Evolutionary conservation across 2,113 vertebrate species (phyloP).

Genomic region (Puffinus mauretanicus): DNA sequence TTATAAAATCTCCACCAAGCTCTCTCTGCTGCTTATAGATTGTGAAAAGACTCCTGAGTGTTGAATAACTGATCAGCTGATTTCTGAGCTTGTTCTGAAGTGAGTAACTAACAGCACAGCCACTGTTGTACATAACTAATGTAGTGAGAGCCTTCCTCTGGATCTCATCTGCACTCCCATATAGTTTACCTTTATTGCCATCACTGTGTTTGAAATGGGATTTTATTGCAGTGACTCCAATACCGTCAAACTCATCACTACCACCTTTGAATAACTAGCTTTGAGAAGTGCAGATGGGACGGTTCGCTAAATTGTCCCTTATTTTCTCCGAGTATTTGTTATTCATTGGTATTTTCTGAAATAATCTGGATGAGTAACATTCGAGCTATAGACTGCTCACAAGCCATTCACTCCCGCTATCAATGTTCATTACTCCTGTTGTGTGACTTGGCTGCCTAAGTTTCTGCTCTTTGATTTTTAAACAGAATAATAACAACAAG

Average conservation of each 20-base stretch:
- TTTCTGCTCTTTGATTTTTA: constrained; percentile 13
- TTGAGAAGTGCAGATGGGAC: neutral
- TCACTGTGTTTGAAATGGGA: neutral
- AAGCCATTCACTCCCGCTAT: neutral
- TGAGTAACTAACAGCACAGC: neutral
- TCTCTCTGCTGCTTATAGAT: neutral
- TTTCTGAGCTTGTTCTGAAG: constrained; percentile 13
- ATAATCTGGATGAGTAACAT: constrained; percentile 13
- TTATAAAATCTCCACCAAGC: neutral
- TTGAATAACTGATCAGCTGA: neutral
- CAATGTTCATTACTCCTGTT: constrained; percentile 25
- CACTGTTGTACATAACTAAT: neutral
- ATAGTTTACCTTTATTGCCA: neutral
- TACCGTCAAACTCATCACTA: neutral
- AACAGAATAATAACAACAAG: neutral
- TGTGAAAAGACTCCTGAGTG: neutral
- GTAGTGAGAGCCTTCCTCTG: neutral
- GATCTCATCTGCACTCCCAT: neutral
- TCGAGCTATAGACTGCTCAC: neutral
- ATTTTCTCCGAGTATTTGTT: constrained; percentile 25
- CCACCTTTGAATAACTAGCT: neutral
- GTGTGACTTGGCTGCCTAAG: neutral
- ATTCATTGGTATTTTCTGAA: constrained; percentile 41
- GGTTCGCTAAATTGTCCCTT: neutral
- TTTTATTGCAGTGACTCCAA: neutral